Evolutionary conservation across 2,888 invertebrate genomes (phyloP).

Genomic region (Trissonchulus latispiculum): DNA sequence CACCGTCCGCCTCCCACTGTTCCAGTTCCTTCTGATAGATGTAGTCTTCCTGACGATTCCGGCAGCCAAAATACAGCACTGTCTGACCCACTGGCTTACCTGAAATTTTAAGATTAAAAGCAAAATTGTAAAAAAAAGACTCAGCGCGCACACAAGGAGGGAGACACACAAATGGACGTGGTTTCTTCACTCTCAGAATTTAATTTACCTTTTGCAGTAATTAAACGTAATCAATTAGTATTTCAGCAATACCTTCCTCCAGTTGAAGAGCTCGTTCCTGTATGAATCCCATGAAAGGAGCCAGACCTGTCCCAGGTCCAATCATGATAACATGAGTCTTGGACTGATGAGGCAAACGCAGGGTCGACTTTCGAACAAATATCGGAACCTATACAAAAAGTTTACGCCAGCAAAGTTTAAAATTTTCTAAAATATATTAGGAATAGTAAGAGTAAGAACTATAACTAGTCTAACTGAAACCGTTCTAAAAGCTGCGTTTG

Average conservation of each 20-base stretch:
- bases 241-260: slow-evolving; percentile 55
- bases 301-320: slow-evolving; percentile 94
- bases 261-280: slow-evolving; percentile 74
- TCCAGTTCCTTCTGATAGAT: slow-evolving; percentile 83
- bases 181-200: no score
- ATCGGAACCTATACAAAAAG: slow-evolving; percentile 58
- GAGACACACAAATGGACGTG: no score
- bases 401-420: no score
- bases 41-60: slow-evolving; percentile 76
- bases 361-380: slow-evolving; percentile 93
- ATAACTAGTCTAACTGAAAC: no score
- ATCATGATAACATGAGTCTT: slow-evolving; percentile 93
- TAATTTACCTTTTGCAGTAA: no score
- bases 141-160: no score
- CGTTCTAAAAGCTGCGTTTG: no score
- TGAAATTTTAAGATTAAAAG: no score
- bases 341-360: slow-evolving; percentile 77
- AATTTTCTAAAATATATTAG: no score
- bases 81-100: slow-evolving; percentile 80
- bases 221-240: no score
- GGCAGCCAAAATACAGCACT: slow-evolving; percentile 88
- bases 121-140: no score
- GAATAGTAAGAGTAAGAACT: no score
- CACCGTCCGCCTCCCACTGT: slow-evolving; percentile 48
- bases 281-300: slow-evolving; percentile 95